Conservation (phyloP, 2,797 vertebrate genomes). For the Dallia pectoralis region DNA sequence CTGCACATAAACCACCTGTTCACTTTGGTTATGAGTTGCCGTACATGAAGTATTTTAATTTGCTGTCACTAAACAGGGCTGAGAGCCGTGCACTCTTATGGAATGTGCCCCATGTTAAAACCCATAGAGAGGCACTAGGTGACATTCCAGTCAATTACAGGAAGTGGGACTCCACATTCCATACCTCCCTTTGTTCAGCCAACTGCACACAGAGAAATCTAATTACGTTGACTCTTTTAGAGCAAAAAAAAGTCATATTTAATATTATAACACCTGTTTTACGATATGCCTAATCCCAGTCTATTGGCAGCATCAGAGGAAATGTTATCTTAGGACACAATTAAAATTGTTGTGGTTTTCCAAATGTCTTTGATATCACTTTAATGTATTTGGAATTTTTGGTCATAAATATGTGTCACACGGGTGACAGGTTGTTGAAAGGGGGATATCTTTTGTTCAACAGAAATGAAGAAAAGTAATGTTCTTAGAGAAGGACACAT, state of each 20-base stretch:
- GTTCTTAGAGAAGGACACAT: background rate
- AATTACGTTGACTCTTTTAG: background rate
- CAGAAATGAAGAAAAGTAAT: background rate
- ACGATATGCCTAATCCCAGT: background rate
- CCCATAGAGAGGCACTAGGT: background rate
- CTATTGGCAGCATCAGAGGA: background rate
- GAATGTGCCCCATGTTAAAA: background rate
- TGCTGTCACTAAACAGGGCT: background rate
- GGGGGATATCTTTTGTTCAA: background rate
- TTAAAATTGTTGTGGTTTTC: background rate
- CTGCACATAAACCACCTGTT: background rate
- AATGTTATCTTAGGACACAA: background rate
- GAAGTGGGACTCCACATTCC: slow-evolving; percentile 53
- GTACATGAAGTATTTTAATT: background rate
- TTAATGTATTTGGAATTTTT: background rate
- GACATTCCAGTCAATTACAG: slow-evolving; percentile 51
- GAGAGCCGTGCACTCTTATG: background rate
- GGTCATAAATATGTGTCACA: background rate
- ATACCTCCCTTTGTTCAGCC: slow-evolving; percentile 43
- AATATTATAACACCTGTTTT: background rate
- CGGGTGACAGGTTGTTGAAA: background rate
- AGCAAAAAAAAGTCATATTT: background rate
- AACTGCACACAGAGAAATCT: slow-evolving; percentile 11
- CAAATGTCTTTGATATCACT: background rate
- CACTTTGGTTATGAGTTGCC: background rate